phyloP scores from a whole-genome alignment of 2,113 vertebrate genomes.

The Ivindomyrus marchei region DNA sequence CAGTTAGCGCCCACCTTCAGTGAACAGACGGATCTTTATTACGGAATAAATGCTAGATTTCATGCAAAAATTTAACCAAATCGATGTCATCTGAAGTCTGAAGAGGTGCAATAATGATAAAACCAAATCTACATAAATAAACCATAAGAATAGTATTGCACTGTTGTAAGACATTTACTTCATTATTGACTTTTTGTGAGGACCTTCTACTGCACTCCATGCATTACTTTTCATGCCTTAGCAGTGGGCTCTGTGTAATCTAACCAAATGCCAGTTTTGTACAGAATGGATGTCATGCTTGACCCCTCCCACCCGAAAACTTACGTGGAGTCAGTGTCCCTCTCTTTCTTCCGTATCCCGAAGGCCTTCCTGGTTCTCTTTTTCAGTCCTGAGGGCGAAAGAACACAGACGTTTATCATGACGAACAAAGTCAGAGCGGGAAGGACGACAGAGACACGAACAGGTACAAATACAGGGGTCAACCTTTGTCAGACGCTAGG shows the following conservation, averaged over 20 bases:
- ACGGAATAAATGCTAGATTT: neutral
- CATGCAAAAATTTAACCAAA: neutral
- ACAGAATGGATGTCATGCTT: neutral
- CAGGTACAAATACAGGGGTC: neutral
- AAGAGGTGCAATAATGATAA: neutral
- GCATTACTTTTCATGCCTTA: neutral
- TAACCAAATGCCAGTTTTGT: neutral
- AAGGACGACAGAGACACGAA: neutral
- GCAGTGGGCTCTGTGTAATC: neutral
- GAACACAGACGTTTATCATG: neutral
- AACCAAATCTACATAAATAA: neutral
- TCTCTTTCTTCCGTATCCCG: conserved; percentile 95
- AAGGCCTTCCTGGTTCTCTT: conserved; percentile 95
- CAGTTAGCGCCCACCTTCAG: neutral
- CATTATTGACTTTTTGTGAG: neutral
- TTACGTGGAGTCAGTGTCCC: conserved; percentile 88
- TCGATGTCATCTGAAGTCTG: neutral
- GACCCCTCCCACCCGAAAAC: conserved; percentile 38
- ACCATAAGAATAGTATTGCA: neutral
- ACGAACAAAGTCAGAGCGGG: neutral
- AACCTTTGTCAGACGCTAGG: neutral
- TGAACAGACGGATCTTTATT: neutral
- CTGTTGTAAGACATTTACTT: neutral
- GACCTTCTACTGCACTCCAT: neutral
- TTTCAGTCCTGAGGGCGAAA: conserved; percentile 77